phyloP scores from a whole-genome alignment of 2,113 vertebrate genomes.

The Parus major region DNA sequence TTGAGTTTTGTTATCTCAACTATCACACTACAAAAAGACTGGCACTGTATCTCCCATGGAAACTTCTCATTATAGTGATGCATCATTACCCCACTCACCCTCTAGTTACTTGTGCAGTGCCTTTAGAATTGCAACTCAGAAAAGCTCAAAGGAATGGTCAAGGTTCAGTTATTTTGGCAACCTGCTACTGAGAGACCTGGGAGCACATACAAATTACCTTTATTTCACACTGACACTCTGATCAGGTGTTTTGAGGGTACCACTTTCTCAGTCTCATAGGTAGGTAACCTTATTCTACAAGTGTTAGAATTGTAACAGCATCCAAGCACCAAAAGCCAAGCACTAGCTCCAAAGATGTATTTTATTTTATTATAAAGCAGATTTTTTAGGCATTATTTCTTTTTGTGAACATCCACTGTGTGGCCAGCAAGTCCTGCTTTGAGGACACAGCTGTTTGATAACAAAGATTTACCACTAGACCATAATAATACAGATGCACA shows the following conservation, averaged over 20 bases:
- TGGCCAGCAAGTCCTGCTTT: background rate
- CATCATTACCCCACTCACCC: background rate
- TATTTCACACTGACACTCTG: background rate
- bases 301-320: background rate
- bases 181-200: background rate
- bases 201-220: background rate
- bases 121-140: background rate
- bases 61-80: background rate
- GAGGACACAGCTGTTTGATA: background rate
- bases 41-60: accelerated
- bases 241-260: background rate
- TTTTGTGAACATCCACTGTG: background rate
- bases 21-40: background rate
- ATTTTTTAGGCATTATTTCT: constrained; percentile 50
- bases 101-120: accelerated
- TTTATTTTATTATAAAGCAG: constrained; percentile 64
- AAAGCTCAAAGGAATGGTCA: background rate
- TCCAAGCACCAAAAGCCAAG: background rate
- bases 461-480: background rate
- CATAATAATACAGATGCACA: constrained; percentile 6
- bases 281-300: background rate
- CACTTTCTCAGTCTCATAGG: background rate
- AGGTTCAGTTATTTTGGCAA: background rate
- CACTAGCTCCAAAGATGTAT: constrained; percentile 40
- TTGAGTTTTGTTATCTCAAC: background rate